A percentile compares a stretch with the other conserved stretches of the same genome.
phyloP scores from a whole-genome alignment of 2,797 vertebrate genomes.

The Anabacerthia variegaticeps region DNA sequence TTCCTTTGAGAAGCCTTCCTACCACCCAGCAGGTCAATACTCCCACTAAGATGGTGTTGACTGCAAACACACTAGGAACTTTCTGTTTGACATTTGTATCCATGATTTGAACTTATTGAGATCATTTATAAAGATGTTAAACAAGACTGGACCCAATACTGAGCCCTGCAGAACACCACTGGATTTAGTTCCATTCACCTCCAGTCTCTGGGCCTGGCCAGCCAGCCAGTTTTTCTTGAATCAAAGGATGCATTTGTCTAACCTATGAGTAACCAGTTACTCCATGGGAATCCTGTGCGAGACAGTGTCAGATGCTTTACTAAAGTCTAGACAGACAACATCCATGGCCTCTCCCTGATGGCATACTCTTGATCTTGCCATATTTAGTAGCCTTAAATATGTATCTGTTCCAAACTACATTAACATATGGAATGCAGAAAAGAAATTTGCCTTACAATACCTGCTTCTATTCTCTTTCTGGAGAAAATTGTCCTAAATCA shows the following conservation, averaged over 20 bases:
- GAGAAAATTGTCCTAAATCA: neutral
- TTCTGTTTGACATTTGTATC: neutral
- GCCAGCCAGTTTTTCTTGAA: neutral
- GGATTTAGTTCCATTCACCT: neutral
- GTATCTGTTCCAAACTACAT: neutral
- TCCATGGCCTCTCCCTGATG: neutral
- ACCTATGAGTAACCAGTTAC: neutral
- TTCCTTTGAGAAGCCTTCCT: neutral
- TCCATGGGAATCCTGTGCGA: neutral
- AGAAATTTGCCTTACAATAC: neutral
- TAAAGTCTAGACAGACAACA: neutral
- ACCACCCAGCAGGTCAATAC: neutral
- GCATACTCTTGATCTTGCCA: neutral
- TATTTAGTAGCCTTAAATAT: neutral
- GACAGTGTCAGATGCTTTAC: neutral
- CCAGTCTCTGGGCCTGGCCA: fast-evolving
- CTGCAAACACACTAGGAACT: neutral
- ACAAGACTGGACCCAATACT: too few relatives aligned
- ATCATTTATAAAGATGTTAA: neutral
- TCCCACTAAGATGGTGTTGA: neutral
- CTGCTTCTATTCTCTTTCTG: neutral
- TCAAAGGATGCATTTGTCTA: neutral
- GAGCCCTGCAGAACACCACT: neutral
- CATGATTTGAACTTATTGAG: neutral
- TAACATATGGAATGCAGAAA: neutral